Percentiles rank a stretch among this genome's conserved stretches.
phyloP scores from a whole-genome alignment of 2,797 vertebrate genomes.

The Staurois parvus region DNA sequence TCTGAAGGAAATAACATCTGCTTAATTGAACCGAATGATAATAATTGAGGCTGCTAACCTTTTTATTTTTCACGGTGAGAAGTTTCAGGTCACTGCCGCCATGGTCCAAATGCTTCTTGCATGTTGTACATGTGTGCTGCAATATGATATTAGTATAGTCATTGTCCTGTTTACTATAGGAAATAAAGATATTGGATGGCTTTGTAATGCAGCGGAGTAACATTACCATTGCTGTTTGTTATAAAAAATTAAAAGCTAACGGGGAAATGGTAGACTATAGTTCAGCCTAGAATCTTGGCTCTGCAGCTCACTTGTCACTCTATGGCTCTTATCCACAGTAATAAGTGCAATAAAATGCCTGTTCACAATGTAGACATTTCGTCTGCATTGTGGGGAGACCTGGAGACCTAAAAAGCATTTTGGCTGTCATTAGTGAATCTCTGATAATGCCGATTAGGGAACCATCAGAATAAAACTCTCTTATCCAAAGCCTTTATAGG shows the following conservation, averaged over 20 bases:
- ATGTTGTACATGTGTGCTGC: not conserved
- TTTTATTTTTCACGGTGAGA: not conserved
- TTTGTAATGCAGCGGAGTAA: not conserved
- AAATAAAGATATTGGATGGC: not conserved
- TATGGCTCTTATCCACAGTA: constrained; percentile 45
- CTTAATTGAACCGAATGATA: not conserved
- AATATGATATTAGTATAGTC: not conserved
- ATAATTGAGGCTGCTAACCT: not conserved
- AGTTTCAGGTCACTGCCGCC: not conserved
- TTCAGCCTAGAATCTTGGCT: constrained; percentile 7
- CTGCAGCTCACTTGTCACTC: constrained; percentile 27
- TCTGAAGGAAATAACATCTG: not conserved
- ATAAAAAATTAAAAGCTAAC: constrained; percentile 11
- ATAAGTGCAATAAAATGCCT: constrained; percentile 24
- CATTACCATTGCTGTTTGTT: not conserved
- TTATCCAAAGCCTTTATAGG: constrained; percentile 50
- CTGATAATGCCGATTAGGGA: constrained; percentile 49
- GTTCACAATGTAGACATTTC: constrained; percentile 38
- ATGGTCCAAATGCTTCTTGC: not conserved
- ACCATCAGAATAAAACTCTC: constrained; percentile 36
- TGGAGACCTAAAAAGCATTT: constrained; percentile 41
- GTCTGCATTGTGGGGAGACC: constrained; percentile 39
- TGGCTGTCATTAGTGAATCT: constrained; percentile 52
- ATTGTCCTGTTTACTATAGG: not conserved
- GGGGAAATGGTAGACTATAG: not conserved